Conservation (phyloP, 2,888 invertebrate genomes). For the Cheilosia soror region DNA sequence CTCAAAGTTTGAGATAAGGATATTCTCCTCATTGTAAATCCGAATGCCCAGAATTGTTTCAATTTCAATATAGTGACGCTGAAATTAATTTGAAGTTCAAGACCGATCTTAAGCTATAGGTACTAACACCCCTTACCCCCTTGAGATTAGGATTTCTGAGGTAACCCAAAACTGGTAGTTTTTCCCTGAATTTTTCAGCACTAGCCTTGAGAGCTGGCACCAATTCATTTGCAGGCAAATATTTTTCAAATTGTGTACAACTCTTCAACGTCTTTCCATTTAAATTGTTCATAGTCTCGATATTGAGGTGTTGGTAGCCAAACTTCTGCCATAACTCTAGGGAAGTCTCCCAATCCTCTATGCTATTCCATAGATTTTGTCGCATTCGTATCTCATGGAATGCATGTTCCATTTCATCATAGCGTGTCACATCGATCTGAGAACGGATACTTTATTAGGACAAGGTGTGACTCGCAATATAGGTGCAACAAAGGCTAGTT, state of each 20-base stretch:
- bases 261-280: slow-evolving; percentile 89
- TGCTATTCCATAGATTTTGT: slow-evolving; percentile 91
- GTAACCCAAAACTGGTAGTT: slow-evolving; percentile 91
- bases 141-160: slow-evolving; percentile 92
- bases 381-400: slow-evolving; percentile 91
- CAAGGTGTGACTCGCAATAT: not conserved
- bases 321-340: slow-evolving; percentile 87
- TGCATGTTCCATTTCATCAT: slow-evolving; percentile 92
- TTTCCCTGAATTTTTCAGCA: slow-evolving; percentile 91
- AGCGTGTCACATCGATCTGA: slow-evolving; percentile 92
- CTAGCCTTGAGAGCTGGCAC: slow-evolving; percentile 90
- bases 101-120: not conserved
- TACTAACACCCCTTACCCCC: slow-evolving; percentile 80
- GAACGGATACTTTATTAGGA: slow-evolving; percentile 7
- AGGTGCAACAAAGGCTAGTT: slow-evolving; percentile 37
- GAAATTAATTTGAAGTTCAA: not conserved
- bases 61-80: slow-evolving; percentile 93
- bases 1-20: slow-evolving; percentile 89
- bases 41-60: slow-evolving; percentile 90
- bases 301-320: slow-evolving; percentile 85
- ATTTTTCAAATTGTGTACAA: slow-evolving; percentile 92
- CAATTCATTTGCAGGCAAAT: slow-evolving; percentile 91
- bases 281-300: slow-evolving; percentile 89
- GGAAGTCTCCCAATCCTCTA: slow-evolving; percentile 89
- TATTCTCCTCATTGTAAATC: slow-evolving; percentile 87